A percentile compares a stretch with the other conserved stretches of the same genome.
These are phyloP conservation scores for Macropus fuliginosus DNA, from an alignment of 2,797 vertebrate species.

Conservation along the genomic window DNA sequence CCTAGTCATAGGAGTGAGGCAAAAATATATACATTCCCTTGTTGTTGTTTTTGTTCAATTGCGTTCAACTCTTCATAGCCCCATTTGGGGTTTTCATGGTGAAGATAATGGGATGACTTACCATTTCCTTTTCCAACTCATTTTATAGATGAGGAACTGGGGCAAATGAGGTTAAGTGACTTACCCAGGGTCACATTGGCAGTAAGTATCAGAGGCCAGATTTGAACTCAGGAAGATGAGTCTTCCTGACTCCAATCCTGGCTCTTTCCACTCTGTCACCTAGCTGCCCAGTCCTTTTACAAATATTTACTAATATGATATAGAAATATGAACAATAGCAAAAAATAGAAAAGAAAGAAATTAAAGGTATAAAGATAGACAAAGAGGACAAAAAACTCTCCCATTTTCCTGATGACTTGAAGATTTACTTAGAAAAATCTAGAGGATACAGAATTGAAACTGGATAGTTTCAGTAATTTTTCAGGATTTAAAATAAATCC, in stretches of 20 bases:
- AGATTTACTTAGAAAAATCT: background rate
- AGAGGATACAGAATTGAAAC: background rate
- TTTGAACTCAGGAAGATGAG: background rate
- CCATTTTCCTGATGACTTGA: background rate
- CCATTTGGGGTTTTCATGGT: background rate
- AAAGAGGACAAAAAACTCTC: background rate
- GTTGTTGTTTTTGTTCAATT: background rate
- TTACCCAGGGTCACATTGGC: background rate
- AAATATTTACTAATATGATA: background rate
- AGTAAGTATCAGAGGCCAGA: background rate
- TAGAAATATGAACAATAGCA: background rate
- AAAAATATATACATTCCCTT: background rate
- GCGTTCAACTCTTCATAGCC: background rate
- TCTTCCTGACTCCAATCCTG: too few relatives aligned
- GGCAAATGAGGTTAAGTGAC: background rate
- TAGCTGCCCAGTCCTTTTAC: background rate
- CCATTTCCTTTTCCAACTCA: background rate
- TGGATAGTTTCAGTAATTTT: background rate
- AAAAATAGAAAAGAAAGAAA: background rate
- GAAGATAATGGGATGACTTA: background rate
- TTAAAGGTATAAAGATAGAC: background rate
- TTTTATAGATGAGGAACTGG: background rate
- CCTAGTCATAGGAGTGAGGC: background rate
- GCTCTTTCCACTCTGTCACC: background rate
- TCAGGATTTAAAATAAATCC: background rate